These are phyloP conservation scores for Mormyrus proboscirostris DNA, from an alignment of 2,797 vertebrate species.

Conservation along the genomic window DNA sequence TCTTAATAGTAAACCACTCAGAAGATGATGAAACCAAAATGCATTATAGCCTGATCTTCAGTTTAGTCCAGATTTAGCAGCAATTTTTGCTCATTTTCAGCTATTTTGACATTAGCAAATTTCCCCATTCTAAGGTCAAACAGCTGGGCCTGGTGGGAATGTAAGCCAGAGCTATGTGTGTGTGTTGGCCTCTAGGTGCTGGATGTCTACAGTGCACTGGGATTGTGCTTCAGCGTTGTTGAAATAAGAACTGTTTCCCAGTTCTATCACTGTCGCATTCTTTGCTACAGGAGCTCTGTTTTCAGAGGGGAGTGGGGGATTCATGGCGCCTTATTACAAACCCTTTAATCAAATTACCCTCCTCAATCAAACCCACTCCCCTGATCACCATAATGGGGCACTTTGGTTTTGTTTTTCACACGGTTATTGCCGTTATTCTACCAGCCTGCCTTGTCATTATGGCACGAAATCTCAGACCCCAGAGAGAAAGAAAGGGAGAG, in stretches of 20 bases:
- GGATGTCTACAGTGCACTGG: neutral
- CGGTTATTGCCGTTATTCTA: neutral
- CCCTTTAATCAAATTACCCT: conserved; percentile 11
- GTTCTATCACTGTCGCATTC: neutral
- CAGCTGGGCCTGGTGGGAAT: neutral
- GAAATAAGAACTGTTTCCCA: neutral
- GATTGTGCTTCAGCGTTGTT: neutral
- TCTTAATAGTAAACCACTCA: neutral
- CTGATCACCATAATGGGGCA: neutral
- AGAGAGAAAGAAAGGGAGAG: neutral
- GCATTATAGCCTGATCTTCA: neutral
- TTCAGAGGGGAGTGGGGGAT: neutral
- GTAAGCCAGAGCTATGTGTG: neutral
- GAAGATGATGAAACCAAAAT: neutral
- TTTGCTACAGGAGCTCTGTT: neutral
- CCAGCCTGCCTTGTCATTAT: neutral
- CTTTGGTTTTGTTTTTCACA: neutral
- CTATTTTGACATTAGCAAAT: neutral
- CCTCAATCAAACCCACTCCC: neutral
- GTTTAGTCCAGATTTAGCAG: neutral
- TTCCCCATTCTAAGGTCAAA: neutral
- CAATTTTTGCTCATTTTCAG: neutral
- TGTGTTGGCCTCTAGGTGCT: neutral
- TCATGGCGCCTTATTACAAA: neutral
- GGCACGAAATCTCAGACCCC: neutral